These are phyloP conservation scores for Drosophila bunnanda DNA, from an alignment of 2,888 invertebrate genomes.

Conservation along the genomic window DNA sequence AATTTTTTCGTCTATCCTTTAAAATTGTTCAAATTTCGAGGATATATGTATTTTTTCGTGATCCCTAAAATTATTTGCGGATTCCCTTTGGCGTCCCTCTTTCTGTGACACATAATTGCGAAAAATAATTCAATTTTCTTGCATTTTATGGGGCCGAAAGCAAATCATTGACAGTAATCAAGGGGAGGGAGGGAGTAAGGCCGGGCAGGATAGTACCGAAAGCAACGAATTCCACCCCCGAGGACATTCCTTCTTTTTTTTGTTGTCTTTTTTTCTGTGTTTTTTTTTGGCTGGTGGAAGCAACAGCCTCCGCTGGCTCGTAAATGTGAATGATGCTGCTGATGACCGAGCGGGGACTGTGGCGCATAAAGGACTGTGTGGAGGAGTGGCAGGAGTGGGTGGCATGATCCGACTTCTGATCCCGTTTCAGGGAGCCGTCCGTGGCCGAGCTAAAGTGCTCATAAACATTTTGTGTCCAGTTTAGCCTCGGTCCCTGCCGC, in stretches of 20 bases:
- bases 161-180: conserved; percentile 79
- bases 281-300: conserved; percentile 38
- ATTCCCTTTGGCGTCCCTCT: conserved; percentile 14
- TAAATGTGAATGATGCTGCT: conserved; percentile 78
- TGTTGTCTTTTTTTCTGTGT: too few species aligned
- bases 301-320: conserved; percentile 64
- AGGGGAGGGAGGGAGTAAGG: conserved; percentile 21
- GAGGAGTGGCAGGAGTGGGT: background rate
- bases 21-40: background rate
- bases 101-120: conserved; percentile 46
- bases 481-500: conserved; percentile 21
- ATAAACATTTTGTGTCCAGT: conserved; percentile 69
- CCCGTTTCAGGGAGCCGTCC: conserved; percentile 27
- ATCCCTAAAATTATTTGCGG: conserved; percentile 11
- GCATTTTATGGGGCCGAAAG: conserved; percentile 75
- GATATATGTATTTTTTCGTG: background rate
- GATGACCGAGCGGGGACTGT: conserved; percentile 66
- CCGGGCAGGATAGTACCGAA: background rate
- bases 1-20: background rate
- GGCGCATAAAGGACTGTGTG: conserved; percentile 3
- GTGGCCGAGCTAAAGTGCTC: conserved; percentile 70
- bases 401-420: background rate
- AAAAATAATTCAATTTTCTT: conserved; percentile 75
- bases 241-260: conserved; percentile 6
- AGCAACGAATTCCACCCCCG: conserved; percentile 8